Base-by-base conservation (phyloP, 2,113 vertebrate species). In the Catagonus wagneri region DNA sequence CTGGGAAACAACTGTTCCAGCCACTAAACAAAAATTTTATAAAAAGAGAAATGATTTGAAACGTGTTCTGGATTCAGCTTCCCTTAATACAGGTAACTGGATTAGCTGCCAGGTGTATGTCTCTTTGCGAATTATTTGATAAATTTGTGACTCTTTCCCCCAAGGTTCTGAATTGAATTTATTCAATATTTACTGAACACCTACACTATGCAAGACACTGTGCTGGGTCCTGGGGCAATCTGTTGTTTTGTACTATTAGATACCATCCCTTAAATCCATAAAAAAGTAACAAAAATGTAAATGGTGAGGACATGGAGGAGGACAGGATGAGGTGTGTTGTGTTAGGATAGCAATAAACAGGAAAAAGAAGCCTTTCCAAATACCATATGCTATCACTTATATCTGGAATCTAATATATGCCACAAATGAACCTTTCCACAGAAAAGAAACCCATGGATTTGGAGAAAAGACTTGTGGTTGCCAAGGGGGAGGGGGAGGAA, bases 1-100 rank as follows among this genome's bases (percentile, higher is more conserved):
- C 61, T 76, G 72, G 89, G 89, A 94, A 96, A 97, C 74, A 94
- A 94, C 52, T 89, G 83, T 76, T 96, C 83, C 74, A 97, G 71
- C 36, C 89, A 34, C 74, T 90, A 74, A 66, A 58, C 44, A 87
- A 83, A 97, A 96, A 11, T 90, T 92, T 60, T 83, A 12, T 1
- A 69, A 79, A 68, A 75, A 89, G n/a, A 86, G 63, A 86, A 94
- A 74, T 83, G 54, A 94, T 94, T 90, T 52, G 16, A 2, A 96
- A 84, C 44, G 66, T 50, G 71, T 71, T 89, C 61, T 74, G 89
- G 95, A 87, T 65, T 61, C 89, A 56, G 90, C 23, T 96, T 91
- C 58, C 75, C 81, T 87, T 75, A 61, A 93, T 84, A 87, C 66
- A 69, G 69, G 85, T 96, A 96, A 96, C 90, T 76, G 76, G 90